These are phyloP conservation scores for Boloria euphrosyne DNA, from an alignment of 2,888 invertebrate genomes.

Conservation along the genomic window DNA sequence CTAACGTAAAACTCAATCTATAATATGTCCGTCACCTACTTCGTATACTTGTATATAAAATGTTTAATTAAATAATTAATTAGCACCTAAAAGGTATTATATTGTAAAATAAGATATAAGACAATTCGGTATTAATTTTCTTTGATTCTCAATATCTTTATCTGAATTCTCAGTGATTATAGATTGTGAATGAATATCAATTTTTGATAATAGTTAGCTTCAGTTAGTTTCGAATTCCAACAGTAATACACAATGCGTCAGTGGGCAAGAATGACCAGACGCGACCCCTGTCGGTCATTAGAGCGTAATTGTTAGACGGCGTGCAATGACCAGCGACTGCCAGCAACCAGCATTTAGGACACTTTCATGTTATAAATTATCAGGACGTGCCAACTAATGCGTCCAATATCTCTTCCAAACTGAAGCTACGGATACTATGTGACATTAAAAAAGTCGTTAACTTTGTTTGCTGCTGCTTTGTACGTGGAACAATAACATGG, in stretches of 20 bases:
- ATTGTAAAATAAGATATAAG: too few relatives aligned
- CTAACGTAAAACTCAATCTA: too few relatives aligned
- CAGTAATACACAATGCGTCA: background rate
- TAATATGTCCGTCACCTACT: too few relatives aligned
- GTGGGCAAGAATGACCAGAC: conserved; percentile 7
- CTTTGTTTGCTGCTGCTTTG: background rate
- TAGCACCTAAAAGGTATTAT: too few relatives aligned
- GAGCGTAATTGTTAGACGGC: conserved; percentile 10
- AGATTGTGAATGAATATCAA: too few relatives aligned
- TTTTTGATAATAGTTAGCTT: background rate
- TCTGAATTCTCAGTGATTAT: too few relatives aligned
- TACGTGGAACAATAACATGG: too few relatives aligned
- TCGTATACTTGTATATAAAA: too few relatives aligned
- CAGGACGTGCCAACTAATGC: conserved; percentile 15
- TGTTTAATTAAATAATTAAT: too few relatives aligned
- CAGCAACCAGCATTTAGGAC: background rate
- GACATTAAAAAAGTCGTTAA: conserved; percentile 3
- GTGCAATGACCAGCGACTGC: background rate
- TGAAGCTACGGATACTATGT: conserved; percentile 1
- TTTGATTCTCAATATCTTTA: too few relatives aligned
- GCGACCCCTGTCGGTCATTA: conserved; percentile 15
- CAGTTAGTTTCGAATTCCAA: too few relatives aligned
- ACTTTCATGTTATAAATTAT: conserved; percentile 6
- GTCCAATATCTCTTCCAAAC: conserved; percentile 20
- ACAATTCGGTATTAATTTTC: too few relatives aligned